Evolutionary conservation across 2,888 invertebrate genomes (phyloP), one percentile per base, ranked within the genome.

Genomic region (Acleris emargana): DNA sequence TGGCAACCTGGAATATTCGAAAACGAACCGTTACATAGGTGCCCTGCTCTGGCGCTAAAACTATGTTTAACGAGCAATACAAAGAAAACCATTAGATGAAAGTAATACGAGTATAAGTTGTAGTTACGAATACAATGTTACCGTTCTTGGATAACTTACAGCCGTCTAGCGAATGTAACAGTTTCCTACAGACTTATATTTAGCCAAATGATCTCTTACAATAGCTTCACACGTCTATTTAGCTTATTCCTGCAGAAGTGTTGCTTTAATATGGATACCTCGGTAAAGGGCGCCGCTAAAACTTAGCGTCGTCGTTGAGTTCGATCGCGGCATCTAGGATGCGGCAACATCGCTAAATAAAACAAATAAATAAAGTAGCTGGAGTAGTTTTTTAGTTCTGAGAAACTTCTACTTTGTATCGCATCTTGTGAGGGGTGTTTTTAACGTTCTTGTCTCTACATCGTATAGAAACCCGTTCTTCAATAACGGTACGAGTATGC

Each of bases 1-100:
- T 96, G 80, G 96, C 93, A 78, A 96, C 94, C 97, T 97, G 89
- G 0, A 76, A 78, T 62, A 13, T 32, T 80, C 78, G 38, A 69
- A 69, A 64, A 69, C n/a, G 68, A 16, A 64, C 45, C 20, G 32
- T 71, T 51, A 57, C 11, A 22, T 42, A 54, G 7, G 6, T 22
- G 11, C 62, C 13, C 17, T 58, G 25, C 53, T 32, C 18, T 5
- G 18, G 3, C 43, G 42, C 45, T 49, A 22, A 51, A 50, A 50
- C 20, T 7, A 17, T 18, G 9, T 38, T 18, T 11, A 32, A 18
- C 20, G 45, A 45, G 17, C n/a, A 6, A 16, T 45, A 45, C 17
- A 45, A 45, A 7, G 17, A 45, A 45, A 45, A 45, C 16, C 1
- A 17, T 45, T 13, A 13, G 13, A 38, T 38, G 13, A 38, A 38